These are phyloP conservation scores for Struthio camelus DNA, from an alignment of 2,113 vertebrate species.

Conservation along the genomic window DNA sequence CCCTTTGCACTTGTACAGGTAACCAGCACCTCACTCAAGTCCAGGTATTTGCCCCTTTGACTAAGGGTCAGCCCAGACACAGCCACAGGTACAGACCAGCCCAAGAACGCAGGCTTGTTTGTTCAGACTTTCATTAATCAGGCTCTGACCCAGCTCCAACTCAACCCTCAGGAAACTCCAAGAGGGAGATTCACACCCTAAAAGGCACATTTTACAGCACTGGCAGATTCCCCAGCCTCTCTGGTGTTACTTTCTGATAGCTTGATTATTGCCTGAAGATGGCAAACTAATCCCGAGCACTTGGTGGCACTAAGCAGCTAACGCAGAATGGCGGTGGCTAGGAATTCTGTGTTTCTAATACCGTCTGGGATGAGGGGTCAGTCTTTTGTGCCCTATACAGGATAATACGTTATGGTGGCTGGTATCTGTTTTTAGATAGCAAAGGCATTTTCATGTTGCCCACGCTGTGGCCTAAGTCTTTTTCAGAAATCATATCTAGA, in stretches of 20 bases:
- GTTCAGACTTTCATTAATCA: background rate
- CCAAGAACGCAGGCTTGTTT: background rate
- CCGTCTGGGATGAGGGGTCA: background rate
- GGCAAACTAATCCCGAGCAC: conserved; percentile 13
- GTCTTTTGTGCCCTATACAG: background rate
- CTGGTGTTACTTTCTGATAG: background rate
- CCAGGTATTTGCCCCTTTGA: conserved; percentile 50
- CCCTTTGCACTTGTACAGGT: conserved; percentile 22
- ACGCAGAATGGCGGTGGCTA: background rate
- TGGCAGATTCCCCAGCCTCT: background rate
- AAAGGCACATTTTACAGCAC: background rate
- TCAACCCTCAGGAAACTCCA: conserved; percentile 4
- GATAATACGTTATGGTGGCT: background rate
- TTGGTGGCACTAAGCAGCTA: background rate
- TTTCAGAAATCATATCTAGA: background rate
- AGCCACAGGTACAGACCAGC: background rate
- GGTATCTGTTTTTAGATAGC: background rate
- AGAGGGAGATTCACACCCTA: background rate
- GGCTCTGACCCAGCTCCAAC: background rate
- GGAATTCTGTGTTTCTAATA: background rate
- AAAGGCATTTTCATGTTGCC: background rate
- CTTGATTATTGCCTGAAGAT: conserved; percentile 2
- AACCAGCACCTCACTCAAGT: background rate
- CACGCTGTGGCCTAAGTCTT: background rate
- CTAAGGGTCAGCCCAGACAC: conserved; percentile 41